Base-by-base conservation (phyloP, 2,888 invertebrate species). In the Chrysina gloriosa region DNA sequence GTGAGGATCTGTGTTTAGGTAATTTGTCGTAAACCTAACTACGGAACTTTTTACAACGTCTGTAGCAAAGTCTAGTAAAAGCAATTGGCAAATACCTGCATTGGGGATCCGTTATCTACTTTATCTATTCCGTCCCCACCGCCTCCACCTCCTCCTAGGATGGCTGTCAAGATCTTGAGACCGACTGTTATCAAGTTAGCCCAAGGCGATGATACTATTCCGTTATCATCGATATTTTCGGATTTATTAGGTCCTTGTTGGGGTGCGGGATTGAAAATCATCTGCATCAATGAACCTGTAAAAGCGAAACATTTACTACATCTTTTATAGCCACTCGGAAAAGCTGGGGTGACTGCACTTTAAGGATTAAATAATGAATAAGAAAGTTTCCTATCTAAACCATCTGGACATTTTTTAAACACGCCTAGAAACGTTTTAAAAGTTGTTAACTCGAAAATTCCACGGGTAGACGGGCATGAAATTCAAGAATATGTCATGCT, bases 51-150 rank as follows among this genome's bases (percentile, higher is more conserved):
- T 42, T 45, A 61, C 58, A 61, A 9, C 16, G 27, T 11, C 19
- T n/a, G 9, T n/a, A 31, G 6, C 9, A 25, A n/a, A 25, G 7
- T 58, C 0, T 39, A 58, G 47, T 36, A 47, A 34, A 47, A 45
- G 7, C 9, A 45, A 45, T 45, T 2, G 19, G 6, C 19, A 31
- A 5, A 7, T 68, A 95, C 95, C 93, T 94, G 95, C 92, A 95
- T 92, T 69, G 95, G 94, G 14, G 92, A 91, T 78, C 92, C 93
- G 81, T 94, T 93, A 84, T 95, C 95, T 67, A 95, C 93, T 84
- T 95, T 95, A 83, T 96, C 95, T 82, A 95, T 94, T 67, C 93
- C 93, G 79, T 94, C 94, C 76, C 88, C 85, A 52, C 84, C 89
- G 48, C 89, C 89, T 31, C 88, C 90, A 21, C 87, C 89, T 31